These are phyloP conservation scores for Pristionchus entomophagus DNA, from an alignment of 2,888 invertebrate species.

Conservation along the genomic window DNA sequence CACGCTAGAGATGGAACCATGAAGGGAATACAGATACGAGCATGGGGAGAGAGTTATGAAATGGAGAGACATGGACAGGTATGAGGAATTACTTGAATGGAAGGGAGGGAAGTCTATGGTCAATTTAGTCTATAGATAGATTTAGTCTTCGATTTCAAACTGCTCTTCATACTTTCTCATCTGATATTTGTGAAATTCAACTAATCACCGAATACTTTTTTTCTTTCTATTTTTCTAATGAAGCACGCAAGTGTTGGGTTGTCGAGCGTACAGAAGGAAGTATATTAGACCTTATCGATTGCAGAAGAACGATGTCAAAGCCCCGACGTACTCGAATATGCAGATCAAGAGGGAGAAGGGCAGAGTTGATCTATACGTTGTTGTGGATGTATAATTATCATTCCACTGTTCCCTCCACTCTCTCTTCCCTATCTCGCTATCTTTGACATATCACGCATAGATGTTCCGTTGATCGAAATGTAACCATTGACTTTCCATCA, in stretches of 20 bases:
- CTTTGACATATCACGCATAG: neutral
- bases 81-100: neutral
- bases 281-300: constrained; percentile 82
- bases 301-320: constrained; percentile 96
- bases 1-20: constrained; percentile 47
- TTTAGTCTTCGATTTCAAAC: too few species aligned
- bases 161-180: too few species aligned
- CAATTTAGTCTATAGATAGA: too few species aligned
- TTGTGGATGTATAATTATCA: constrained; percentile 89
- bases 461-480: neutral
- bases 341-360: constrained; percentile 83
- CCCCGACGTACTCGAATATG: constrained; percentile 99
- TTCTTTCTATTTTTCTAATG: too few species aligned
- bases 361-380: constrained; percentile 89
- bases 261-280: too few species aligned
- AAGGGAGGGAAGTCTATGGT: constrained; percentile 91
- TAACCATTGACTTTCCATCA: neutral
- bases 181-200: too few species aligned
- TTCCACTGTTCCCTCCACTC: neutral
- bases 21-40: constrained; percentile 58
- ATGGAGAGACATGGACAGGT: constrained; percentile 85
- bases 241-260: too few species aligned
- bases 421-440: neutral
- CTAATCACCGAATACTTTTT: too few species aligned
- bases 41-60: constrained; percentile 89